These are phyloP conservation scores for Thaumetopoea pityocampa DNA, from an alignment of 1,140 invertebrate species.

Conservation along the genomic window DNA sequence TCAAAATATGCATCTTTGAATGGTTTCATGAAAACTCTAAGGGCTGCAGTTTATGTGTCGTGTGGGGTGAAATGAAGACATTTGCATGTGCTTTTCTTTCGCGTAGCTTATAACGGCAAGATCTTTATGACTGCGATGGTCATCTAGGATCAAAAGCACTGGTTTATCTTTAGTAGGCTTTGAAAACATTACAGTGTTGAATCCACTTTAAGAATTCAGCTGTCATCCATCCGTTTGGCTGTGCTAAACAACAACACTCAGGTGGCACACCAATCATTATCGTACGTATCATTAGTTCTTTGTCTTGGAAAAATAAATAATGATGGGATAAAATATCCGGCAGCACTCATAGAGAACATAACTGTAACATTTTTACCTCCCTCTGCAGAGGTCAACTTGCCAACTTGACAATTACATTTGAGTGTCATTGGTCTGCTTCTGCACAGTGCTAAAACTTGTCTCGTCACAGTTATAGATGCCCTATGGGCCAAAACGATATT, in stretches of 20 bases:
- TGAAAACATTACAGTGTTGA: conserved; percentile 26
- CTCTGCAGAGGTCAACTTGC: conserved; percentile 65
- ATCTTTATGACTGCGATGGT: conserved; percentile 42
- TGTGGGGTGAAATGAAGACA: conserved; percentile 52
- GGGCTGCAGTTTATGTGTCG: conserved; percentile 45
- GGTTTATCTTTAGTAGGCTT: conserved; percentile 20
- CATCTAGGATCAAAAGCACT: conserved; percentile 26
- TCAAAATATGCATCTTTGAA: conserved; percentile 48
- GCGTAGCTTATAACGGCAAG: conserved; percentile 41
- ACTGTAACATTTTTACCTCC: conserved; percentile 67
- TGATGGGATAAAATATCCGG: conserved; percentile 56
- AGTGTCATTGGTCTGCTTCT: conserved; percentile 13
- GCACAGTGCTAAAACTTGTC: neutral
- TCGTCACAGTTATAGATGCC: neutral
- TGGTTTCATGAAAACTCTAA: conserved; percentile 52
- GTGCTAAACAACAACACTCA: conserved; percentile 37
- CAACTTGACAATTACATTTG: conserved; percentile 63
- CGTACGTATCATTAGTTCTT: conserved; percentile 39
- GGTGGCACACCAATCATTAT: conserved; percentile 53
- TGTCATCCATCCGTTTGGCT: conserved; percentile 47
- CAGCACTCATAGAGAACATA: conserved; percentile 46
- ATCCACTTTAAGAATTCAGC: conserved; percentile 32
- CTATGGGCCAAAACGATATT: neutral
- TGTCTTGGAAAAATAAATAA: conserved; percentile 60
- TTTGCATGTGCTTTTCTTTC: conserved; percentile 42